Conservation (phyloP, 2,113 vertebrate species). For the Phoenicopterus ruber region DNA sequence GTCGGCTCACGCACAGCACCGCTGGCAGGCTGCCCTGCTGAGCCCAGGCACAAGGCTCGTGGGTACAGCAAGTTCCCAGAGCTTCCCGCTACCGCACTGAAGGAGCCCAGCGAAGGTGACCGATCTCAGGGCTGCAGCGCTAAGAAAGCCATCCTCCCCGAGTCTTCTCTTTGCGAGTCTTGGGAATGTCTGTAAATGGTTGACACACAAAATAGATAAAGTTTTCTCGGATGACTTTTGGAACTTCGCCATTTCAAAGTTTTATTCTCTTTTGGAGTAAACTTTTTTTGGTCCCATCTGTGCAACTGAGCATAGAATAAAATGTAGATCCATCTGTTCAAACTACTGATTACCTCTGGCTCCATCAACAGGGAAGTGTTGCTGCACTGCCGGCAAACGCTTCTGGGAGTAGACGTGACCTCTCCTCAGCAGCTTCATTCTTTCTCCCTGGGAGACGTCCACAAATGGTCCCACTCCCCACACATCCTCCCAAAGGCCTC, state of each 20-base stretch:
- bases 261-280: not conserved
- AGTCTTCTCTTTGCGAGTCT: not conserved
- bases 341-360: not conserved
- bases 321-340: not conserved
- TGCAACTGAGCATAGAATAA: not conserved
- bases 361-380: not conserved
- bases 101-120: not conserved
- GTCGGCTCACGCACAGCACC: not conserved
- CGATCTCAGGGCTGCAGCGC: not conserved
- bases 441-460: not conserved
- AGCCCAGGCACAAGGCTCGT: not conserved
- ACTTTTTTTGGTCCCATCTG: not conserved
- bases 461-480: not conserved
- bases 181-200: not conserved
- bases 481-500: not conserved
- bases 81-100: not conserved
- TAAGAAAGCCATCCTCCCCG: not conserved
- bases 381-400: not conserved
- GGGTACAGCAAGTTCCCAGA: not conserved
- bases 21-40: conserved; percentile 19
- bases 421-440: not conserved
- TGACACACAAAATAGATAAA: not conserved
- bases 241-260: not conserved
- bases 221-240: not conserved
- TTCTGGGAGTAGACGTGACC: not conserved